Evolutionary conservation across 2,113 vertebrate genomes (phyloP).

Genomic region (Stigmatopora argus): DNA sequence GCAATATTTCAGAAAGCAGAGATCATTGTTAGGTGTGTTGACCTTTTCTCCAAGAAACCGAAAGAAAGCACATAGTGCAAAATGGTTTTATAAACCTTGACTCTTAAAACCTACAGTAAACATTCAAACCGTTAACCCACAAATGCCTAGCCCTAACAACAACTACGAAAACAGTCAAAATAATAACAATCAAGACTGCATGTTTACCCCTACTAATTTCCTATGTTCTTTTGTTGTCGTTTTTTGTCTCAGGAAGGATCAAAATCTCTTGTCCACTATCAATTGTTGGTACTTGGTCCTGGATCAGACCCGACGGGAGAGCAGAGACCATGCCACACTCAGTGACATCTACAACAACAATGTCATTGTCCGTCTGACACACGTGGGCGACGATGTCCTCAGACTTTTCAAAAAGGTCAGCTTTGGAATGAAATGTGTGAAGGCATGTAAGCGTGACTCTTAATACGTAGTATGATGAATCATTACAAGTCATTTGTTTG

Average conservation of each 20-base stretch:
- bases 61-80: no score
- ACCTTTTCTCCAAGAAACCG: no score
- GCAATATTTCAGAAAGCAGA: no score
- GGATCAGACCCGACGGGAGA: constrained; percentile 92
- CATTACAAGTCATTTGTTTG: constrained; percentile 11
- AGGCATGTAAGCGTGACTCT: constrained; percentile 16
- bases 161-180: neutral
- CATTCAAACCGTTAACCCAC: no score
- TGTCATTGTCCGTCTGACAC: constrained; percentile 89
- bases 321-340: constrained; percentile 91
- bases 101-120: no score
- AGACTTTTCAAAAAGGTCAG: constrained; percentile 98
- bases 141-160: no score
- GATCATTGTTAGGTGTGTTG: neutral
- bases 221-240: neutral
- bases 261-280: constrained; percentile 90
- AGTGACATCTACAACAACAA: constrained; percentile 99
- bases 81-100: no score
- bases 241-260: constrained; percentile 81
- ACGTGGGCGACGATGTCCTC: constrained; percentile 97
- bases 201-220: neutral
- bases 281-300: constrained; percentile 98
- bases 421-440: constrained; percentile 30
- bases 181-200: neutral
- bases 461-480: constrained; percentile 6